Evolutionary conservation across 2,113 vertebrate genomes (phyloP).

Genomic region (Crotalus tigris): DNA sequence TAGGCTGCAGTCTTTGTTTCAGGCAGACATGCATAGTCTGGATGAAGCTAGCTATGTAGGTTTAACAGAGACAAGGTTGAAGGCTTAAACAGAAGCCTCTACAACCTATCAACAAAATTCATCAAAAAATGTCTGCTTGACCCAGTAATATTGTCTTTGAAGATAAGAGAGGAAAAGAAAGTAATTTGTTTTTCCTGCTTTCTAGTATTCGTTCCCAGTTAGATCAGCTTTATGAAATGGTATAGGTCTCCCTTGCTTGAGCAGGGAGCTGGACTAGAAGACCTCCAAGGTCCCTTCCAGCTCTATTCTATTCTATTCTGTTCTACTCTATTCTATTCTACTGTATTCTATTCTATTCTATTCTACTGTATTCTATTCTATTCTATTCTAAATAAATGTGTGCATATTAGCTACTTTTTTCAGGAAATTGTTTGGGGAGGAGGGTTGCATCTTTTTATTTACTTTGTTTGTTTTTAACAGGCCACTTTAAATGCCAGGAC

Average conservation of each 20-base stretch:
- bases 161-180: neutral
- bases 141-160: neutral
- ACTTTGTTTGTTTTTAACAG: slow-evolving; percentile 60
- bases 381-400: neutral
- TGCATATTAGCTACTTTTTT: neutral
- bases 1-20: neutral
- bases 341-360: no score
- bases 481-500: slow-evolving; percentile 98
- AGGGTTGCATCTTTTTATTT: neutral
- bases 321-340: no score
- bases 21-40: neutral
- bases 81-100: neutral
- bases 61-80: neutral
- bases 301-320: no score
- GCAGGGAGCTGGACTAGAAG: no score
- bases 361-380: no score
- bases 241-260: no score
- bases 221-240: neutral
- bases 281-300: no score
- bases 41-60: neutral
- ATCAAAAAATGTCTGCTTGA: neutral
- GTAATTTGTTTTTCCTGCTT: neutral
- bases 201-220: neutral
- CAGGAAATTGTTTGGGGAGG: neutral
- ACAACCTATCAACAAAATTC: neutral